phyloP scores from a whole-genome alignment of 1,140 invertebrate species.

The Panagrolaimus sp. region DNA sequence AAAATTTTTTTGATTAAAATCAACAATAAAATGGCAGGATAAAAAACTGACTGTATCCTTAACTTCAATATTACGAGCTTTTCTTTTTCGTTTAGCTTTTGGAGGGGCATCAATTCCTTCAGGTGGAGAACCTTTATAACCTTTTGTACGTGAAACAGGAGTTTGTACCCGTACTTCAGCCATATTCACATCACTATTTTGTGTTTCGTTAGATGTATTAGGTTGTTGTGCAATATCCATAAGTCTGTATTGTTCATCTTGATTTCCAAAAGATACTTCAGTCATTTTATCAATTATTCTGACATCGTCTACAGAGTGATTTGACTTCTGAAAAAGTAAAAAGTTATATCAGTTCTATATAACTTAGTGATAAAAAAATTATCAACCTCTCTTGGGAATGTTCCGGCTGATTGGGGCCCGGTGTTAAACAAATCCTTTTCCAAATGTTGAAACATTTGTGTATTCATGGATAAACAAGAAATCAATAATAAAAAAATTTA shows the following conservation, averaged over 20 bases:
- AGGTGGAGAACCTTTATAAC: too few relatives aligned
- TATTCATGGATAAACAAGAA: neutral
- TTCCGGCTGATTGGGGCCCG: neutral
- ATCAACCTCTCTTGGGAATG: neutral
- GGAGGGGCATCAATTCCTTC: neutral
- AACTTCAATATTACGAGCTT: neutral
- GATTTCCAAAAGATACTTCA: neutral
- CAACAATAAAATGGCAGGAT: neutral
- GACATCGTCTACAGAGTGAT: neutral
- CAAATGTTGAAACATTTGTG: constrained; percentile 9
- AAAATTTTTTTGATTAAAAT: too few relatives aligned
- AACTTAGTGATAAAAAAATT: too few relatives aligned
- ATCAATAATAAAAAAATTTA: constrained; percentile 6
- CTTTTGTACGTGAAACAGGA: too few relatives aligned
- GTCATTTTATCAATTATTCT: constrained; percentile 1
- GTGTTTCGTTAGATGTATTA: too few relatives aligned
- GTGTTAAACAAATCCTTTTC: constrained; percentile 13
- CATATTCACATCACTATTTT: too few relatives aligned
- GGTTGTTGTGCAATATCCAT: neutral
- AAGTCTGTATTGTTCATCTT: neutral
- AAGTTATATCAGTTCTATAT: neutral
- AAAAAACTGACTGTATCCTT: neutral
- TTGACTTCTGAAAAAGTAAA: neutral
- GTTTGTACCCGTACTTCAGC: too few relatives aligned
- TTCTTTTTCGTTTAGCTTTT: constrained; percentile 2